A percentile compares a stretch with the other conserved stretches of the same genome.
phyloP scores from a whole-genome alignment of 2,113 vertebrate genomes.

The Ophthalmolycus amberensis region DNA sequence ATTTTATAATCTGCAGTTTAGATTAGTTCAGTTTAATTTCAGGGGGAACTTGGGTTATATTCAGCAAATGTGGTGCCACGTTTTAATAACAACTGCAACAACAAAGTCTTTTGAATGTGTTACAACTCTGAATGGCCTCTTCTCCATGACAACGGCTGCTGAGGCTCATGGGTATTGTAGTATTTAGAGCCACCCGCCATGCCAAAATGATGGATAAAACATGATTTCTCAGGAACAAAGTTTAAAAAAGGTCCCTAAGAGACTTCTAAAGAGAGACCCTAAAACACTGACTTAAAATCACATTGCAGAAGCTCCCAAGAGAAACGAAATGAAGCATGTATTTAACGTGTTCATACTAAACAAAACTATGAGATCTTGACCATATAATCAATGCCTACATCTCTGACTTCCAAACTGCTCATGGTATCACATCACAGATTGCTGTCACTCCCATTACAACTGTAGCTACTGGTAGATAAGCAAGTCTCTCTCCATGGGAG shows the following conservation, averaged over 20 bases:
- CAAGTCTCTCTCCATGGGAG: conserved; percentile 32
- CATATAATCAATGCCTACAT: not conserved
- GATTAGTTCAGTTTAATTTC: not conserved
- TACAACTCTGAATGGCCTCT: not conserved
- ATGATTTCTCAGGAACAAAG: not conserved
- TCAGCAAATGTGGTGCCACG: not conserved
- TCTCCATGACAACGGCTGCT: not conserved
- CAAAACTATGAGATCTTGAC: not conserved
- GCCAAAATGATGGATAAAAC: not conserved
- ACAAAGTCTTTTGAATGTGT: not conserved
- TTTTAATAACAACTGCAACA: not conserved
- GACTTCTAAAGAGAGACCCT: not conserved
- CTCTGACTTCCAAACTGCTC: conserved; percentile 1
- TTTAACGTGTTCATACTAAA: not conserved
- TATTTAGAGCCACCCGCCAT: not conserved
- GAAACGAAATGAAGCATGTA: not conserved
- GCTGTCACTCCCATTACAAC: conserved; percentile 9
- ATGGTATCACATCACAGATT: not conserved
- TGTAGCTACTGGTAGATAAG: conserved; percentile 38
- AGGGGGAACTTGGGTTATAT: not conserved
- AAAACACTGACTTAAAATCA: conserved; percentile 4
- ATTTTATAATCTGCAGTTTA: not conserved
- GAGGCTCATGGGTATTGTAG: conserved; percentile 1
- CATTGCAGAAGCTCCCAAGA: not conserved
- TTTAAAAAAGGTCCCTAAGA: not conserved